Evolutionary conservation across 2,113 vertebrate species (phyloP), one percentile per base, ranked within the genome.

Genomic region (Notarius quadriscutis): DNA sequence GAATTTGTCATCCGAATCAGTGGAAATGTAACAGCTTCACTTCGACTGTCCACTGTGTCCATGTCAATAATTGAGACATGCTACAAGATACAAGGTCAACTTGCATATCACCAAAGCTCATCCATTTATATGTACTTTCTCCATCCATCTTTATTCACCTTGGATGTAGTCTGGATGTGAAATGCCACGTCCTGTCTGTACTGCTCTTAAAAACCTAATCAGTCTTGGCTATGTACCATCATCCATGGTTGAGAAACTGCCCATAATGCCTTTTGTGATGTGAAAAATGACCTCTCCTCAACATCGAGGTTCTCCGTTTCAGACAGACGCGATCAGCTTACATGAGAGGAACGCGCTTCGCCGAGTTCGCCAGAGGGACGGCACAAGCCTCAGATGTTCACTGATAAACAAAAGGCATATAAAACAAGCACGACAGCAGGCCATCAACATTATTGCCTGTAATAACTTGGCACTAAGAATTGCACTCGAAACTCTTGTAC

Each of bases 241-340:
- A 71, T 72, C 62, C 88, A 80, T 71, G 93, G 87, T 90, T 91
- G 91, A 91, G 87, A 88, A 93, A 91, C 82, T 85, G 30, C 85
- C 86, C 88, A 91, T 90, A 90, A 92, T 91, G 87, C 86, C 92
- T 93, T 94, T 95, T 95, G 95, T 94, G 92, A 93, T 92, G 92
- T 94, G 95, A 93, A 94, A 95, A 95, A 94, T 94, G 93, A 95
- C 95, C 94, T 94, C 93, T 93, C 87, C 91, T 91, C 91, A 82
- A 41, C 81, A 6, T 53, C 85, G 88, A 88, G 93, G 88, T 94
- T 85, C 94, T 96, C 93, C 81, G 90, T 94, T 95, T 94, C 95
- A 93, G 90, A 88, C 89, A 86, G 93, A 91, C 90, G 91, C 91
- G 93, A 94, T 96, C 93, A 88, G 93, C 91, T 95, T 95, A 94